Evolutionary conservation across 2,888 invertebrate genomes (phyloP), one percentile per base, ranked within the genome.

Genomic region (Trisateles emortualis): DNA sequence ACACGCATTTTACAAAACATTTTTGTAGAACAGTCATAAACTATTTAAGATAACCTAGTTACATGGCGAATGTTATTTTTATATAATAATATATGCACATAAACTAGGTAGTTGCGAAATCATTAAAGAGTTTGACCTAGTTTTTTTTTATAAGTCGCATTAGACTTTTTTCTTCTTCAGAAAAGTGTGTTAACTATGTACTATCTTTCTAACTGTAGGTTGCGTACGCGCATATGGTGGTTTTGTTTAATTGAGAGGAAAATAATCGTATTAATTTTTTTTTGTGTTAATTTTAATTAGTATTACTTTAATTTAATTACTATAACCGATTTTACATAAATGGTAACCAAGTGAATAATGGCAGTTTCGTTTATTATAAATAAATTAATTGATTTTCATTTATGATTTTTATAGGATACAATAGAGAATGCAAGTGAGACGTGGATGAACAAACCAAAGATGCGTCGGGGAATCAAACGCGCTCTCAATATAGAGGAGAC

Each of bases 401-500:
- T n/a, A n/a, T n/a, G n/a, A n/a, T 19, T 19, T 53, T 64, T 64
- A 2, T 50, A 93, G 93, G 88, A 90, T 46, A 88, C 91, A 2
- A 92, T 95, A 86, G 93, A 90, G 68, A 84, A 90, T 50, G 87
- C 87, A 4, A 89, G 87, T 57, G 88, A 87, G 56, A 90, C 89
- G 0, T 93, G 93, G 93, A 64, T 89, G 19, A 86, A 87, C 56
- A 84, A 74, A 42, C 92, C 93, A 0, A 83, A 80, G 50, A 81
- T 83, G 74, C 83, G 84, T 9, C 81, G 80, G 30, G 92, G 92
- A 0, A 61, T 92, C 13, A 93, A 93, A 56, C 80, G 93, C 0
- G 87, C 86, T 0, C 76, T 93, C 3, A 84, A 85, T 48, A 86
- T 90, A 47, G 94, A 95, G 65, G 92, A 94, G 4, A 94, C 94